A percentile compares a stretch with the other conserved stretches of the same genome.
phyloP scores from a whole-genome alignment of 2,888 invertebrate species.

The Cartodere bifasciata region DNA sequence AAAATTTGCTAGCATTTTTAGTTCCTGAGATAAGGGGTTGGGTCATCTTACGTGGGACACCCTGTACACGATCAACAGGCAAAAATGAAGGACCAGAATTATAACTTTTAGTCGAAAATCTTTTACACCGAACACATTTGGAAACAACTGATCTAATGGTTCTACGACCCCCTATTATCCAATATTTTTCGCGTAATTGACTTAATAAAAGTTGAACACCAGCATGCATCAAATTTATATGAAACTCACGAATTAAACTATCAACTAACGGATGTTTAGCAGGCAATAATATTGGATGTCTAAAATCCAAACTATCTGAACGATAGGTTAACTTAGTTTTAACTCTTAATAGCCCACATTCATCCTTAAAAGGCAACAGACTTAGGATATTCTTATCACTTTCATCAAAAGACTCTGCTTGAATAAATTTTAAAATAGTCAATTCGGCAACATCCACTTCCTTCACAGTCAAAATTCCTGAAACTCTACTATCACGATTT shows the following conservation, averaged over 20 bases:
- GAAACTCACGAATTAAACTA: constrained; percentile 12
- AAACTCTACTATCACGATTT: neutral
- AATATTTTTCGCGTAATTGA: constrained; percentile 12
- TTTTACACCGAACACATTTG: constrained; percentile 11
- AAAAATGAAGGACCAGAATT: too few relatives aligned
- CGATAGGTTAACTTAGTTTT: constrained; percentile 14
- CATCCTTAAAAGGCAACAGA: constrained; percentile 12
- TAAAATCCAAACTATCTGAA: constrained; percentile 16
- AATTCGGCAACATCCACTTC: neutral
- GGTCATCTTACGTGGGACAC: too few relatives aligned
- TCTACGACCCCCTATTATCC: constrained; percentile 12
- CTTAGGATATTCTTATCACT: constrained; percentile 7
- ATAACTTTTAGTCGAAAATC: constrained; percentile 13
- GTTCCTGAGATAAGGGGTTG: too few relatives aligned
- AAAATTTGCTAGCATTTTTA: too few relatives aligned
- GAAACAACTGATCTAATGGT: constrained; percentile 7
- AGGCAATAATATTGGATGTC: constrained; percentile 20
- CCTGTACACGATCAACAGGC: too few relatives aligned
- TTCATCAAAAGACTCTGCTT: neutral
- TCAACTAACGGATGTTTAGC: constrained; percentile 16
- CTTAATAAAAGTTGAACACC: constrained; percentile 9
- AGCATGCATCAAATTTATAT: constrained; percentile 8
- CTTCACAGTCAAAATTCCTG: neutral
- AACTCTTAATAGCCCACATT: constrained; percentile 13
- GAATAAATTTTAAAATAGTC: neutral